A percentile compares a stretch with the other conserved stretches of the same genome.
Conservation (phyloP, 2,797 vertebrate genomes). For the Adrianichthys oophorus region DNA sequence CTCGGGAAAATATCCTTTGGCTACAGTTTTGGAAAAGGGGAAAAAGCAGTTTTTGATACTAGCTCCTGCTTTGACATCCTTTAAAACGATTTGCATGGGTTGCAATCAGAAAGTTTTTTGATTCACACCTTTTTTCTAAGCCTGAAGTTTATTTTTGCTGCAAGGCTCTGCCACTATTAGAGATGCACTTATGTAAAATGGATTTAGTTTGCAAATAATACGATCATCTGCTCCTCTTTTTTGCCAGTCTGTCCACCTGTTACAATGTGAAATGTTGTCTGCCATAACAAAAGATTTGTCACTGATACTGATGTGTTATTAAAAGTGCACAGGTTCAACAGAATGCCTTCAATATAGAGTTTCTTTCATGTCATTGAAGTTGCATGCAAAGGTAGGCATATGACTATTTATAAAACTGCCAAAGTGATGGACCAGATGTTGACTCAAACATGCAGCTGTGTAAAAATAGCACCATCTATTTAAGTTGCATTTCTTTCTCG, state of each 20-base stretch:
- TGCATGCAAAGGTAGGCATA: constrained; percentile 33
- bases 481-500: constrained; percentile 3
- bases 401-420: constrained; percentile 65
- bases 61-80: too few relatives aligned
- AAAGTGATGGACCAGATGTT: constrained; percentile 56
- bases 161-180: constrained; percentile 13
- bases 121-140: constrained; percentile 11
- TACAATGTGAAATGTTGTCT: constrained; percentile 13
- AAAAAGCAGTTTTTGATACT: constrained; percentile 21
- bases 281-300: too few relatives aligned
- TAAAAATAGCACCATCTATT: constrained; percentile 39
- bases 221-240: constrained; percentile 37
- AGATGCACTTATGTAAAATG: constrained; percentile 41
- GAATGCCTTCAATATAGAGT: constrained; percentile 28
- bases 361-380: constrained; percentile 52
- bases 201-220: constrained; percentile 40
- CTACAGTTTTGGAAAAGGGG: constrained; percentile 31
- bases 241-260: constrained; percentile 53
- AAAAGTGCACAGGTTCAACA: constrained; percentile 17
- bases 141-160: constrained; percentile 3
- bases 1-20: constrained; percentile 58
- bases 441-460: constrained; percentile 47
- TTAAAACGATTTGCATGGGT: too few relatives aligned
- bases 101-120: too few relatives aligned
- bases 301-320: too few relatives aligned